These are phyloP conservation scores for Chelon auratus DNA, from an alignment of 2,797 vertebrate genomes.

Conservation along the genomic window DNA sequence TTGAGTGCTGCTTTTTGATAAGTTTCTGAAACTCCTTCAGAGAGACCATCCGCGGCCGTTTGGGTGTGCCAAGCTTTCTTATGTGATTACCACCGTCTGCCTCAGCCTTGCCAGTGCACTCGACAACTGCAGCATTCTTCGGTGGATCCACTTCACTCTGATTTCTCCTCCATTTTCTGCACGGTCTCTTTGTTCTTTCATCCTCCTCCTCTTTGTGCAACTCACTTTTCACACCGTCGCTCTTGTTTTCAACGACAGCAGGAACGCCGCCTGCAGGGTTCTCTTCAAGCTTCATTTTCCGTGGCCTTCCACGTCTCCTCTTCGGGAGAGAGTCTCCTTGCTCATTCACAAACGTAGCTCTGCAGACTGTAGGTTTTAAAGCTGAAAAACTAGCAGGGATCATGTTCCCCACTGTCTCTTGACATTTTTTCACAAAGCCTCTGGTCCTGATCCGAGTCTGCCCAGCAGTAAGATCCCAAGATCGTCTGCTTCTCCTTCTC, in stretches of 20 bases:
- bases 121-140: neutral
- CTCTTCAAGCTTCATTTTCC: constrained; percentile 16
- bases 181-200: neutral
- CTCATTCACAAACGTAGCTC: neutral
- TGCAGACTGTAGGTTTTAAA: neutral
- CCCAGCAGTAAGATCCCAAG: neutral
- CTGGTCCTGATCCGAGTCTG: constrained; percentile 44
- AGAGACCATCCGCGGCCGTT: neutral
- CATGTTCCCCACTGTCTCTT: neutral
- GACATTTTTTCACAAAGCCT: constrained; percentile 27
- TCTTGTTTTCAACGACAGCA: neutral
- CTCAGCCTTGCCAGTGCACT: neutral
- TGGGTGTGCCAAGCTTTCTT: neutral
- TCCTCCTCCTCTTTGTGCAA: neutral
- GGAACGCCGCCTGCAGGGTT: rapidly evolving
- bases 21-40: constrained; percentile 60
- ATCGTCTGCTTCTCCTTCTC: neutral
- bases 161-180: constrained; percentile 1
- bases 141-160: neutral
- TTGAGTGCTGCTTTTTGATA: constrained; percentile 41
- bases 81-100: rapidly evolving
- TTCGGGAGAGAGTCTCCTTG: neutral
- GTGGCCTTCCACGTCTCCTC: constrained; percentile 58
- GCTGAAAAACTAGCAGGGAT: neutral
- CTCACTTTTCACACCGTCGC: neutral